phyloP scores from a whole-genome alignment of 2,113 vertebrate genomes.

The Bombycilla garrulus region DNA sequence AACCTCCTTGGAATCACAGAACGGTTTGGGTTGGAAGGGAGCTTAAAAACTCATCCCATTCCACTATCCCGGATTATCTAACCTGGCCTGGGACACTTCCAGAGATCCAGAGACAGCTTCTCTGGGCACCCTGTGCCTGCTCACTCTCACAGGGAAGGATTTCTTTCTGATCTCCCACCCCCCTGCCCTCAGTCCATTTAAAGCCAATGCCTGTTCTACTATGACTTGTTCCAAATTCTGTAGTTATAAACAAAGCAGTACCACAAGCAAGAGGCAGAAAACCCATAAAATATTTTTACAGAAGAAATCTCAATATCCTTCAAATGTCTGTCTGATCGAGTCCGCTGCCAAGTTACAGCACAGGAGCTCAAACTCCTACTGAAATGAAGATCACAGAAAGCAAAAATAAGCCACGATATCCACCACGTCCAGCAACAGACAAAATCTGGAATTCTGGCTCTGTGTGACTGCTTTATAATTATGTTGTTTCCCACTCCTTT shows the following conservation, averaged over 20 bases:
- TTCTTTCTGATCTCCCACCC: background rate
- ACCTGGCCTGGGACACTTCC: accelerated
- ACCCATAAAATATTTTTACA: background rate
- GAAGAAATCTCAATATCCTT: background rate
- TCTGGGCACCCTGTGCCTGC: background rate
- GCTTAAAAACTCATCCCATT: background rate
- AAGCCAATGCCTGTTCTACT: background rate
- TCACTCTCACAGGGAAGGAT: background rate
- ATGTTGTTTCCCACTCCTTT: slow-evolving; percentile 31
- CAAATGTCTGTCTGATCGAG: background rate
- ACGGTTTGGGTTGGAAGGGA: background rate
- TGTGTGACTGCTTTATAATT: background rate
- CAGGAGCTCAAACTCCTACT: background rate
- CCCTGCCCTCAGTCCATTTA: background rate
- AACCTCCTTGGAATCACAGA: background rate
- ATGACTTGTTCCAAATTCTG: background rate
- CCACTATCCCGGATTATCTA: background rate
- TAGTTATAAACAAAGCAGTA: background rate
- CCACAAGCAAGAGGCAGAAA: background rate
- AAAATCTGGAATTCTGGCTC: background rate
- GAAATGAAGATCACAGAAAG: background rate
- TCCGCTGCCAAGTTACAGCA: background rate
- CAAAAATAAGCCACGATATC: background rate
- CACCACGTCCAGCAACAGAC: background rate
- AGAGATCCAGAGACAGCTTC: background rate